Evolutionary conservation across 2,888 invertebrate genomes (phyloP).

Genomic region (Ormyrus thymus): DNA sequence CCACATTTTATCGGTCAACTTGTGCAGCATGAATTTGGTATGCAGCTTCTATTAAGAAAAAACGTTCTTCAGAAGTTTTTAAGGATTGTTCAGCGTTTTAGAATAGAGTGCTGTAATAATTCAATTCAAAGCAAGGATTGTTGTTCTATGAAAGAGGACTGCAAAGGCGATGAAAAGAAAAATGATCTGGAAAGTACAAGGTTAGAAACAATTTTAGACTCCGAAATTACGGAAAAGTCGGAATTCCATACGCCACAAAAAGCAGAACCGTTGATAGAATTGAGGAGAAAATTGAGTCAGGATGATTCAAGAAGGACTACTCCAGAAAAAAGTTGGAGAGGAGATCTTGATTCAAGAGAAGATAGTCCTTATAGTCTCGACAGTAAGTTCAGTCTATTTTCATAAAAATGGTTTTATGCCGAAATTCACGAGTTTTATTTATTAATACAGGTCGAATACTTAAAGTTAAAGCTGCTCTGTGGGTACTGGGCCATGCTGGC

Average conservation of each 20-base stretch:
- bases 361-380: conserved; percentile 61
- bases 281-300: conserved; percentile 67
- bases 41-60: conserved; percentile 77
- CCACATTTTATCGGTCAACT: conserved; percentile 92
- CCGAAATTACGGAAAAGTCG: conserved; percentile 65
- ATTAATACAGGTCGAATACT: conserved; percentile 75
- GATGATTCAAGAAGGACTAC: conserved; percentile 71
- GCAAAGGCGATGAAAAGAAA: conserved; percentile 41
- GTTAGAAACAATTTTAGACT: conserved; percentile 71
- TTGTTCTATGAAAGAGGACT: conserved; percentile 24
- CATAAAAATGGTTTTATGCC: background rate
- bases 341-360: conserved; percentile 62
- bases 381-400: conserved; percentile 27
- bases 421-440: background rate
- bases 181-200: conserved; percentile 58
- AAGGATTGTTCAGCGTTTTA: conserved; percentile 72
- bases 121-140: conserved; percentile 3
- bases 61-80: conserved; percentile 76
- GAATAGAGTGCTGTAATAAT: conserved; percentile 61
- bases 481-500: conserved; percentile 91
- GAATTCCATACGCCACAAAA: conserved; percentile 61
- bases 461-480: conserved; percentile 90
- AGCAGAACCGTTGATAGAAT: conserved; percentile 63
- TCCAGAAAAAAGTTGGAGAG: conserved; percentile 68
- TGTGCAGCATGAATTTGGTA: conserved; percentile 81